Percentiles rank a stretch among this genome's conserved stretches.
phyloP scores from a whole-genome alignment of 2,113 vertebrate genomes.

The Psephotus haematonotus region DNA sequence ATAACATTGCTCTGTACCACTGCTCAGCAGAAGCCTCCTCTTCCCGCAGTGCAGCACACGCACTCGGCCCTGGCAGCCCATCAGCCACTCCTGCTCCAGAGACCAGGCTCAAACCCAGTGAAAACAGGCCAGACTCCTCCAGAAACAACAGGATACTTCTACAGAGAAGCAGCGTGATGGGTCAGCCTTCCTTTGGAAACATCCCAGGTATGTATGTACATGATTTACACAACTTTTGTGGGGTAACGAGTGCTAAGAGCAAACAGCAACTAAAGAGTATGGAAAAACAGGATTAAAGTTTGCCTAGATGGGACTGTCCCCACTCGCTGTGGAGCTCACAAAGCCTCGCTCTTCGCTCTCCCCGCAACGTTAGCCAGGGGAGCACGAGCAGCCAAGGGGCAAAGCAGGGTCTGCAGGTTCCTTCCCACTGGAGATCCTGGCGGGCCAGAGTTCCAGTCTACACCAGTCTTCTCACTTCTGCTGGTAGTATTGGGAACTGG shows the following conservation, averaged over 20 bases:
- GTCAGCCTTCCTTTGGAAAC: background rate
- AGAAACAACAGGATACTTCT: background rate
- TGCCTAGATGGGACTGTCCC: background rate
- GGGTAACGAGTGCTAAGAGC: constrained; percentile 52
- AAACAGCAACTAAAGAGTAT: constrained; percentile 50
- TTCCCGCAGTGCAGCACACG: background rate
- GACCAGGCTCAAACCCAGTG: background rate
- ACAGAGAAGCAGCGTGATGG: background rate
- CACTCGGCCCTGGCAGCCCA: background rate
- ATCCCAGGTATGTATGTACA: constrained; percentile 36
- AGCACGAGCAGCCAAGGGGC: background rate
- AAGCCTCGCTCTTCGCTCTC: background rate
- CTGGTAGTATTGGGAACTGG: constrained; percentile 61
- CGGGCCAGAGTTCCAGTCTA: constrained; percentile 57
- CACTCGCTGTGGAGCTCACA: constrained; percentile 19
- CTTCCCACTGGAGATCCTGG: constrained; percentile 23
- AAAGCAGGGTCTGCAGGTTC: constrained; percentile 33
- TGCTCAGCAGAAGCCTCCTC: background rate
- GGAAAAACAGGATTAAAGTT: constrained; percentile 11
- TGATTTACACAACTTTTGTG: constrained; percentile 42
- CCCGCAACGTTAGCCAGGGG: background rate
- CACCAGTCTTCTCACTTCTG: constrained; percentile 58
- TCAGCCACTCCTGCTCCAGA: background rate
- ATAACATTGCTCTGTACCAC: background rate
- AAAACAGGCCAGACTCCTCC: background rate